phyloP scores from a whole-genome alignment of 2,113 vertebrate genomes.

The Odontophorus gujanensis region DNA sequence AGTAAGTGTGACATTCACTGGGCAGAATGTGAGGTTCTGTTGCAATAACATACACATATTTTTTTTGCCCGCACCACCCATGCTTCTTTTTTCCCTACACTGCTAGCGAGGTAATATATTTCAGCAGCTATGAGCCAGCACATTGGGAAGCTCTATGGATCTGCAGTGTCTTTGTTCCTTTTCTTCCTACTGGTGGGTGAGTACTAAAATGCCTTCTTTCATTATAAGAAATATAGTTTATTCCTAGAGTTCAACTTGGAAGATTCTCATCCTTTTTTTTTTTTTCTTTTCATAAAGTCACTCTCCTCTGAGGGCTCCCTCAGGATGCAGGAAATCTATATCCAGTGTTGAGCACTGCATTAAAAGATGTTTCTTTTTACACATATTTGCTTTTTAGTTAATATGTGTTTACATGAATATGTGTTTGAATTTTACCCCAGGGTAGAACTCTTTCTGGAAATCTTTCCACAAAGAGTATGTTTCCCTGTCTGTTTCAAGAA shows the following conservation, averaged over 20 bases:
- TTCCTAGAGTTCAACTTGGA: neutral
- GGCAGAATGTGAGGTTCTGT: conserved; percentile 42
- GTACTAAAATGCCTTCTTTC: conserved; percentile 24
- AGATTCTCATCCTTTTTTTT: neutral
- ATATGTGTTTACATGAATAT: neutral
- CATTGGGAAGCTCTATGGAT: neutral
- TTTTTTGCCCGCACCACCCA: rapidly evolving
- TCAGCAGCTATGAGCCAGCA: conserved; percentile 45
- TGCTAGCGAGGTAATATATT: neutral
- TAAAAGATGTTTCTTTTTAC: neutral
- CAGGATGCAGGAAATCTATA: neutral
- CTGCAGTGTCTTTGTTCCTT: conserved; percentile 13
- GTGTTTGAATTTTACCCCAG: neutral
- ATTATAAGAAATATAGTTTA: neutral
- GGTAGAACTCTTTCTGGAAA: neutral
- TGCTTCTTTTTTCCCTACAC: neutral
- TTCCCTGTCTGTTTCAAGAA: conserved; percentile 4
- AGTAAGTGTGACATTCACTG: conserved; percentile 62
- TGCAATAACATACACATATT: conserved; percentile 4
- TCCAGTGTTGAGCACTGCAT: neutral
- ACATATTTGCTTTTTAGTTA: neutral
- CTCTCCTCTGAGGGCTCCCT: neutral
- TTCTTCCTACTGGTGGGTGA: conserved; percentile 55
- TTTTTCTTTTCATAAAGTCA: neutral
- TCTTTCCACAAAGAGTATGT: neutral